phyloP scores from a whole-genome alignment of 1,140 invertebrate genomes.

The Drosophila varians region DNA sequence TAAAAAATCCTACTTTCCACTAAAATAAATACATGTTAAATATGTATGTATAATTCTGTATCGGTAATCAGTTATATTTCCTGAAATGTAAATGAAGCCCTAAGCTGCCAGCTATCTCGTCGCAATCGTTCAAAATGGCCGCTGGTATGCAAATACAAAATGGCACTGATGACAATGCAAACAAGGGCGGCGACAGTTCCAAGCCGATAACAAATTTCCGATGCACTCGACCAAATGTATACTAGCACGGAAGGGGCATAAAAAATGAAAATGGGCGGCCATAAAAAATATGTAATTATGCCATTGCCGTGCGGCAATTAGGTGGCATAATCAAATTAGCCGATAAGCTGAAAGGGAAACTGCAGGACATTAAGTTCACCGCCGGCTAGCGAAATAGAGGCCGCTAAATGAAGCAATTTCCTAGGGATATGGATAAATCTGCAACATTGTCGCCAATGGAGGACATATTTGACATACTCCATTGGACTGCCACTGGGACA shows the following conservation, averaged over 20 bases:
- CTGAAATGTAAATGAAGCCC: background rate
- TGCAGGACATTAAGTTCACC: slow-evolving; percentile 31
- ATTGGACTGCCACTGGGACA: background rate
- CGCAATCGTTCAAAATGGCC: slow-evolving; percentile 35
- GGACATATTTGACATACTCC: slow-evolving; percentile 57
- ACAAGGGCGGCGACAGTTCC: slow-evolving; percentile 61
- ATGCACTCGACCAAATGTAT: slow-evolving; percentile 63
- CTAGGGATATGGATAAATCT: slow-evolving; percentile 51
- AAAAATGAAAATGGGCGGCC: slow-evolving; percentile 12
- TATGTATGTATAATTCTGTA: background rate
- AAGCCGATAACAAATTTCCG: slow-evolving; percentile 42
- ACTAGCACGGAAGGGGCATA: slow-evolving; percentile 46
- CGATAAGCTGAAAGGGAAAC: slow-evolving; percentile 50
- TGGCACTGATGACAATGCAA: slow-evolving; percentile 74
- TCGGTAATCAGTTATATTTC: background rate
- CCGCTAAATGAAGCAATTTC: slow-evolving; percentile 71
- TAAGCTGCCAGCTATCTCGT: slow-evolving; percentile 12
- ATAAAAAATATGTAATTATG: slow-evolving; percentile 56
- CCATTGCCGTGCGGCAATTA: slow-evolving; percentile 30
- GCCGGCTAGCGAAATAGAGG: slow-evolving; percentile 26
- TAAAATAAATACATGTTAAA: too few relatives aligned
- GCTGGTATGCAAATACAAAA: slow-evolving; percentile 44
- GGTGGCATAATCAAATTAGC: slow-evolving; percentile 74
- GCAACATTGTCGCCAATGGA: slow-evolving; percentile 27
- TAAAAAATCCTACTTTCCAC: too few relatives aligned